Percentiles rank a stretch among this genome's conserved stretches.
Conservation (phyloP, 2,888 invertebrate genomes). For the Sinhomidia bicolor region DNA sequence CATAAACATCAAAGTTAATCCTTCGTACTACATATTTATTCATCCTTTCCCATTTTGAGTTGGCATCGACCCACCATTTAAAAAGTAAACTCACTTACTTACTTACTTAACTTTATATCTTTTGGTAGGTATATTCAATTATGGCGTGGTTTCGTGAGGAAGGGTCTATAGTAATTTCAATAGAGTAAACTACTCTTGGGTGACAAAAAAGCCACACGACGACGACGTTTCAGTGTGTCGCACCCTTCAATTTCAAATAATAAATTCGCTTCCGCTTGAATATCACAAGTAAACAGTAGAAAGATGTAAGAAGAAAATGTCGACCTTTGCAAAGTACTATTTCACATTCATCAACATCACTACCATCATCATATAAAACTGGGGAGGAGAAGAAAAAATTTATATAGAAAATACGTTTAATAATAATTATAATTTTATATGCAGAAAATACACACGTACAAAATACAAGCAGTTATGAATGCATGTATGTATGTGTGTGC, state of each 20-base stretch:
- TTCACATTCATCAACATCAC: slow-evolving; percentile 43
- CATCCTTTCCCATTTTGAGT: background rate
- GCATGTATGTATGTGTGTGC: too few relatives aligned
- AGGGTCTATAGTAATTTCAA: background rate
- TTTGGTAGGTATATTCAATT: background rate
- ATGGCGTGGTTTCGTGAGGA: background rate
- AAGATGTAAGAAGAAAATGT: slow-evolving; percentile 36
- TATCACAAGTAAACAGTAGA: slow-evolving; percentile 15
- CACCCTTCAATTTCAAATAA: slow-evolving; percentile 73
- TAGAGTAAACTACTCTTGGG: background rate
- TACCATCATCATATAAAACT: background rate
- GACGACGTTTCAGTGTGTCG: slow-evolving; percentile 3
- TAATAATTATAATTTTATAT: background rate
- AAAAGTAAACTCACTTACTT: background rate
- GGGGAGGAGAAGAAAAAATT: background rate
- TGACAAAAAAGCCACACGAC: slow-evolving; percentile 14
- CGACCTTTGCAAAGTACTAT: slow-evolving; percentile 46
- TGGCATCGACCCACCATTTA: slow-evolving; percentile 14
- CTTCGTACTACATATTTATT: slow-evolving; percentile 29
- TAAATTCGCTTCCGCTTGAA: slow-evolving; percentile 63
- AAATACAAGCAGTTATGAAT: background rate
- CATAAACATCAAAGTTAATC: slow-evolving; percentile 31
- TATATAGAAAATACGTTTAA: background rate
- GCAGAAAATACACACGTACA: background rate
- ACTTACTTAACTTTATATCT: background rate